These are phyloP conservation scores for Elachura formosa DNA, from an alignment of 2,113 vertebrate species.

Conservation along the genomic window DNA sequence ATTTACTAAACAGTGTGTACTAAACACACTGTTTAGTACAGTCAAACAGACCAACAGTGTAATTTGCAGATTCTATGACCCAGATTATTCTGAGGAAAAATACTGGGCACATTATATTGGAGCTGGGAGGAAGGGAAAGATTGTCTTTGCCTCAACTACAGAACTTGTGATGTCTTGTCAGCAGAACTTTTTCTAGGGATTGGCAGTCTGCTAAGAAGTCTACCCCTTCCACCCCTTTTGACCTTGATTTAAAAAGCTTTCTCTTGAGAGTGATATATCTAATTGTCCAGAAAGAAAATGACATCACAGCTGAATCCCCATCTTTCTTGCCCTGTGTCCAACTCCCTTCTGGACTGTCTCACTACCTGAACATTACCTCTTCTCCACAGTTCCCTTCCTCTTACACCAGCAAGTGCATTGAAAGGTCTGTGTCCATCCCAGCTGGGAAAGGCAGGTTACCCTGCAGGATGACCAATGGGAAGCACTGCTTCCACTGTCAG, in stretches of 20 bases:
- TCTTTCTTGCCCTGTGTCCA: background rate
- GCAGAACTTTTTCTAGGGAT: background rate
- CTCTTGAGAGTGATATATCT: background rate
- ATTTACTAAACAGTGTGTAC: too few relatives aligned
- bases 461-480: background rate
- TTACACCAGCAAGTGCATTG: background rate
- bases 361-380: background rate
- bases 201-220: background rate
- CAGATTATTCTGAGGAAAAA: background rate
- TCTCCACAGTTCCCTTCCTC: background rate
- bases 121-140: background rate
- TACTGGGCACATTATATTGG: background rate
- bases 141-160: background rate
- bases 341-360: fast-evolving
- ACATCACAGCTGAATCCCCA: fast-evolving
- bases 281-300: background rate
- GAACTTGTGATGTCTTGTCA: background rate
- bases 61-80: background rate
- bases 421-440: background rate
- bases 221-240: background rate
- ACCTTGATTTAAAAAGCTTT: background rate
- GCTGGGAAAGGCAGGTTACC: background rate
- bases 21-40: background rate
- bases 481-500: background rate
- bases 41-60: background rate